Evolutionary conservation across 2,113 vertebrate species (phyloP).

Genomic region (Progne subis): DNA sequence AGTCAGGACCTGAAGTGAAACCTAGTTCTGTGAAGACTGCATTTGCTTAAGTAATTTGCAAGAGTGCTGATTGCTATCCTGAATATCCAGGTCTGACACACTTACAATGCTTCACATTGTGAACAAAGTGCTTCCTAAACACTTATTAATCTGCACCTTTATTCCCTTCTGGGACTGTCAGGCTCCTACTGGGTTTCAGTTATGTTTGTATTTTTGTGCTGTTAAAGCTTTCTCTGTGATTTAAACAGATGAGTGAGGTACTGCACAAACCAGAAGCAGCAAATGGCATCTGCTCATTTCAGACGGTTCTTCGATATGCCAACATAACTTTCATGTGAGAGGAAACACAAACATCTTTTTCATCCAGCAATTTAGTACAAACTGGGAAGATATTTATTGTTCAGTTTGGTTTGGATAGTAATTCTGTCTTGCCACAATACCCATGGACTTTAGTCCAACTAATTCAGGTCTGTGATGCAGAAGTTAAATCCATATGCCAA

Average conservation of each 20-base stretch:
- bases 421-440: background rate
- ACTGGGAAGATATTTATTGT: background rate
- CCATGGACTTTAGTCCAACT: background rate
- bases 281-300: background rate
- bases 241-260: background rate
- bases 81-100: background rate
- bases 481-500: background rate
- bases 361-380: background rate
- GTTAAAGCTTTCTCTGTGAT: background rate
- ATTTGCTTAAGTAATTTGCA: background rate
- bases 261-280: background rate
- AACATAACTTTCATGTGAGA: background rate
- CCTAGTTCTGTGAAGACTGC: background rate
- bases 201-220: background rate
- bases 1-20: background rate
- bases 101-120: background rate
- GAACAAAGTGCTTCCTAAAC: background rate
- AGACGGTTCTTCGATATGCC: background rate
- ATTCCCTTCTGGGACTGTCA: background rate
- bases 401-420: background rate
- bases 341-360: background rate
- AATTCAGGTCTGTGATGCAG: background rate
- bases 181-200: background rate
- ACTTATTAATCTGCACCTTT: background rate
- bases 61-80: background rate